Conservation (phyloP, 2,888 invertebrate species). For the Calameuta filiformis region DNA sequence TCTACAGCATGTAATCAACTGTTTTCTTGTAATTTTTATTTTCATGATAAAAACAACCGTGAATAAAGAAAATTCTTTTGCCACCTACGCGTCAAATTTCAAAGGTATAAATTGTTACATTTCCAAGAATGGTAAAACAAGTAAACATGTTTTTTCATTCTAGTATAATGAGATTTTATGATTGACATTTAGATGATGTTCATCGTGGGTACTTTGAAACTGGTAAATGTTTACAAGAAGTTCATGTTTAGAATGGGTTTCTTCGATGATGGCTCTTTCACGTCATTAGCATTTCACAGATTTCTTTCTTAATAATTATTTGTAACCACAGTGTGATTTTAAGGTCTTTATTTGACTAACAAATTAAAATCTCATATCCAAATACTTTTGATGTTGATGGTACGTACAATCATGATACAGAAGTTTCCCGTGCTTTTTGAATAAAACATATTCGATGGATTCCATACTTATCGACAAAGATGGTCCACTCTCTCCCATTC, state of each 20-base stretch:
- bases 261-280: neutral
- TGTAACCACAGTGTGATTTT: neutral
- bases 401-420: neutral
- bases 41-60: no score
- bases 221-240: neutral
- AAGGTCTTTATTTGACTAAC: neutral
- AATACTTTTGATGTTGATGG: neutral
- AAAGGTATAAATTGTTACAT: neutral
- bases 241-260: neutral
- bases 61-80: no score
- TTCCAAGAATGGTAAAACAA: neutral
- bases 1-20: neutral
- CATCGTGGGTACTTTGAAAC: neutral
- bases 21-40: neutral
- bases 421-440: neutral
- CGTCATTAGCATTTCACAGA: neutral
- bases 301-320: neutral
- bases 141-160: neutral
- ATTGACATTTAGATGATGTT: neutral
- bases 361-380: neutral
- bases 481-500: neutral
- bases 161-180: neutral
- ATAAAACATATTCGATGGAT: neutral
- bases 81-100: neutral
- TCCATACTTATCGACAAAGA: neutral